Base-by-base conservation (phyloP, 92 coral and sea anemone species). In the Porites evermanni region DNA sequence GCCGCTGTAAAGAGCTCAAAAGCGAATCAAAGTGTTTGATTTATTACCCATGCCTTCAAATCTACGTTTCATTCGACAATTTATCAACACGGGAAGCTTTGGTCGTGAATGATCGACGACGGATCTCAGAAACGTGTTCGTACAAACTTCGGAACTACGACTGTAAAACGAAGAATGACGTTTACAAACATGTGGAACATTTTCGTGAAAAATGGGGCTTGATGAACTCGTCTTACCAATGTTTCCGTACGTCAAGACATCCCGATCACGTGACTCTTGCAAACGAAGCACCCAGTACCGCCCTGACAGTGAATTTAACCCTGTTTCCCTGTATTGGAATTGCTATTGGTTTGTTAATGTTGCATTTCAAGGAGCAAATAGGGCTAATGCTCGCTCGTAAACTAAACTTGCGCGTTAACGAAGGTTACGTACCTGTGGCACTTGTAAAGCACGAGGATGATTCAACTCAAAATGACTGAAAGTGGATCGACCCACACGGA, bases 1-100 rank as follows among this genome's bases (percentile, higher is more conserved):
- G 95, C 44, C 81, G 71, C 69, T 92, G 95, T 66, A 53, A 72
- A 7, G 20, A 58, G 18, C 64, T 69, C 0, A 68, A 74, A 44
- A 75, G 70, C 53, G 17, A 70, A 9, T n/a, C 91, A 54, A 89
- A 78, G 89, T 92, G 95, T 72, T 56, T 71, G 17, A 92, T 92
- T 64, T 86, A 76, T 59, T 92, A 92, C 78, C 95, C 95, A 16
- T 92, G 95, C 61, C 23, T 92, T 12, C 88, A 89, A 54, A 61
- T 92, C 14, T 52, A 80, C 44, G 95, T 85, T 17, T 75, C 87
- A 12, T 89, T 58, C 79, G 88, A 83, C 54, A 70, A 75, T 53
- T 19, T 14, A 11, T 44, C 52, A 6, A 53, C 10, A 17, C 71
- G 64, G 6, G 72, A 72, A 63, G 95, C 85, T n/a, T 44, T 92